Percentiles rank a stretch among this genome's conserved stretches.
Evolutionary conservation across 2,113 vertebrate genomes (phyloP).

Genomic region (Austrofundulus limnaeus): DNA sequence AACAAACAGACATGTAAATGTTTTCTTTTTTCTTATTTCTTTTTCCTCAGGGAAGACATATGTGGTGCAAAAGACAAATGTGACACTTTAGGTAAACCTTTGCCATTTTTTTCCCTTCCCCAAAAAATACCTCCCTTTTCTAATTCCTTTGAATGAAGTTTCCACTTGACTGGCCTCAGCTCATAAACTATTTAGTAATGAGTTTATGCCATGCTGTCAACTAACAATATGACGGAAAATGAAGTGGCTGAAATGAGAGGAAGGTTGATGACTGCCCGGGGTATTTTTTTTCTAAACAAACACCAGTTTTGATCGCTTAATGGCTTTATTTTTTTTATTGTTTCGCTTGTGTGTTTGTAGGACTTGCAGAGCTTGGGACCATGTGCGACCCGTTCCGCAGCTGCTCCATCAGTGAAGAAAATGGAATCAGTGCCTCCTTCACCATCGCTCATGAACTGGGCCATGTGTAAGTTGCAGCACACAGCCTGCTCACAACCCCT

Average conservation of each 20-base stretch:
- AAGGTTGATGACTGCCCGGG: constrained; percentile 26
- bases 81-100: constrained; percentile 92
- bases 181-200: constrained; percentile 50
- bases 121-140: constrained; percentile 20
- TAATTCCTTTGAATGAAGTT: constrained; percentile 35
- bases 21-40: background rate
- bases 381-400: constrained; percentile 93
- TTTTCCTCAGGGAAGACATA: constrained; percentile 91
- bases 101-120: constrained; percentile 20
- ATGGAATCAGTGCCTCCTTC: constrained; percentile 94
- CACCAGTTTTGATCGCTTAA: constrained; percentile 60
- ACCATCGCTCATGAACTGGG: constrained; percentile 97
- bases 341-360: constrained; percentile 67
- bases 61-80: constrained; percentile 95
- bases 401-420: constrained; percentile 98
- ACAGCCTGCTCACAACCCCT: background rate
- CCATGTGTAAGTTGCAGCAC: constrained; percentile 89
- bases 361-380: constrained; percentile 94
- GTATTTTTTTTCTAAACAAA: constrained; percentile 60
- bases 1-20: background rate
- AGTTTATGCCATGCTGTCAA: constrained; percentile 61
- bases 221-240: constrained; percentile 65
- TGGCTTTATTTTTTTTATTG: constrained; percentile 11
- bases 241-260: constrained; percentile 50
- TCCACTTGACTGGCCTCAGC: constrained; percentile 29